phyloP scores from a whole-genome alignment of 2,797 vertebrate species.

The Euphonia xanthogaster region DNA sequence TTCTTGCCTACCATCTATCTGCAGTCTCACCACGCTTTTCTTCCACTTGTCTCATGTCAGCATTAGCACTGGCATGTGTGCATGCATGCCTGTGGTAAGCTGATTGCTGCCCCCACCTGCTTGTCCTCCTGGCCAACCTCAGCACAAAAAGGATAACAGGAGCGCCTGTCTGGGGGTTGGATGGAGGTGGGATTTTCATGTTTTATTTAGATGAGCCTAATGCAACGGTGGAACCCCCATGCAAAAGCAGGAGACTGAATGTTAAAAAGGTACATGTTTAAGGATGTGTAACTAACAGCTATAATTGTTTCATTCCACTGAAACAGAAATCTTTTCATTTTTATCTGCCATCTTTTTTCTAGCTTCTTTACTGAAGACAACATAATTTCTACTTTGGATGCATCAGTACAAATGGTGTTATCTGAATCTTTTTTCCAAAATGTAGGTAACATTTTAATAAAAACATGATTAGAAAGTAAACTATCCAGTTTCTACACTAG shows the following conservation, averaged over 20 bases:
- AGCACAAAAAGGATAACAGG: not conserved
- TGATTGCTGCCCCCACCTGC: not conserved
- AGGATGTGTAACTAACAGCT: not conserved
- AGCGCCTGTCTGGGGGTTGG: not conserved
- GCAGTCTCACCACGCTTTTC: rapidly evolving
- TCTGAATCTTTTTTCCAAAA: not conserved
- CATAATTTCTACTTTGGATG: not conserved
- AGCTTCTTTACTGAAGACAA: not conserved
- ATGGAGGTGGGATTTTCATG: not conserved
- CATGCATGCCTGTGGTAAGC: not conserved
- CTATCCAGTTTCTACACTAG: not conserved
- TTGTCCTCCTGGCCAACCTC: not conserved
- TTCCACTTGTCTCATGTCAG: not conserved
- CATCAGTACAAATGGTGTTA: not conserved
- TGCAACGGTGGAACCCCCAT: not conserved
- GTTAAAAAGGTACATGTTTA: not conserved
- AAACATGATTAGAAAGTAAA: not conserved
- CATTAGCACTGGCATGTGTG: not conserved
- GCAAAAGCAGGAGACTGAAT: not conserved
- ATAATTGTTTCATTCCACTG: not conserved
- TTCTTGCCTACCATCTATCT: not conserved
- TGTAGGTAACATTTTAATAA: not conserved
- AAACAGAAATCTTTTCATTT: not conserved
- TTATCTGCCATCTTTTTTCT: not conserved
- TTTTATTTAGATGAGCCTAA: not conserved